Percentiles rank a stretch among this genome's conserved stretches.
phyloP scores from a whole-genome alignment of 2,113 vertebrate genomes.

The Microtus pennsylvanicus region DNA sequence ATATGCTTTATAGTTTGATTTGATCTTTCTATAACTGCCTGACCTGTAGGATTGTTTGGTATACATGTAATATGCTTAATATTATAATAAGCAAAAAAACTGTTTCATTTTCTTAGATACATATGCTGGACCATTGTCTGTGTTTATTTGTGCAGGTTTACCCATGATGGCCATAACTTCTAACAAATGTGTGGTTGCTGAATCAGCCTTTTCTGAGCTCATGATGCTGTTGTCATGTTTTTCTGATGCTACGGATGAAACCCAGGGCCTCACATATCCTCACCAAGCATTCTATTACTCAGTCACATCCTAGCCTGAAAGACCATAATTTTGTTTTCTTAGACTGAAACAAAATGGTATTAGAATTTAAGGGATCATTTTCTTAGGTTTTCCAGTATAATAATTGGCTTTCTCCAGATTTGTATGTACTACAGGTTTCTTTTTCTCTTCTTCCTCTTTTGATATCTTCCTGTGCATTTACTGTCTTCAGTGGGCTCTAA shows the following conservation, averaged over 20 bases:
- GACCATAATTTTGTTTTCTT: conserved; percentile 91
- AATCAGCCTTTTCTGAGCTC: no score
- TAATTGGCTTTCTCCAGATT: conserved; percentile 86
- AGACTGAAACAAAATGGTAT: conserved; percentile 88
- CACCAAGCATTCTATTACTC: not conserved
- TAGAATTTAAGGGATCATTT: conserved; percentile 84
- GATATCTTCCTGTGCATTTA: not conserved
- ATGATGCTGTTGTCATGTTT: not conserved
- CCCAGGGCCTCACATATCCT: not conserved
- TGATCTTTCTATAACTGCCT: no score
- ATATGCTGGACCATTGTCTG: no score
- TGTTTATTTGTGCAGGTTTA: no score
- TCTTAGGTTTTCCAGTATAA: conserved; percentile 83
- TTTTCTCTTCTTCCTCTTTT: not conserved
- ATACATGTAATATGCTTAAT: no score
- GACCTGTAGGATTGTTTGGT: no score
- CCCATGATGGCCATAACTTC: no score
- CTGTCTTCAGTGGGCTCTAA: conserved; percentile 80
- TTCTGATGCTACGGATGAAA: not conserved
- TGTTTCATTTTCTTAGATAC: no score
- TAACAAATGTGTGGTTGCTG: no score
- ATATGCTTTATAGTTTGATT: no score
- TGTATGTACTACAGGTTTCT: conserved; percentile 86
- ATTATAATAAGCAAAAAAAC: no score
- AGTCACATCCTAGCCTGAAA: conserved; percentile 63